phyloP scores from a whole-genome alignment of 2,888 invertebrate genomes.

The Brenthis daphne region DNA sequence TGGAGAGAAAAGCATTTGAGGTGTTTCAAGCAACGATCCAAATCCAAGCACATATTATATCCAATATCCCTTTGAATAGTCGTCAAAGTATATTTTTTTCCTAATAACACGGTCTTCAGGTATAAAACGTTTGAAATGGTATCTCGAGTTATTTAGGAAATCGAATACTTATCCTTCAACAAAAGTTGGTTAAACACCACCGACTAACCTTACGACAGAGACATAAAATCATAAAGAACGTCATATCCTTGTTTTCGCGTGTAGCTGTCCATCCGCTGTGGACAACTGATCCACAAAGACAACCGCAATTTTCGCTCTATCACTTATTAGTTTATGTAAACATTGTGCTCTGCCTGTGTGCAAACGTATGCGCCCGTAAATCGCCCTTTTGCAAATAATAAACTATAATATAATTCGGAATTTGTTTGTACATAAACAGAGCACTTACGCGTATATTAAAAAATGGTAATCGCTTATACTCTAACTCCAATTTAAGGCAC shows the following conservation, averaged over 20 bases:
- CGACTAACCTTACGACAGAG: not conserved
- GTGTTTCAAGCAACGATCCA: not conserved
- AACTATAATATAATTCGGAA: not conserved
- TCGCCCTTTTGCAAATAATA: slow-evolving; percentile 22
- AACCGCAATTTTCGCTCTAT: slow-evolving; percentile 28
- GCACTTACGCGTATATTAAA: too few species aligned
- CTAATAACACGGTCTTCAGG: not conserved
- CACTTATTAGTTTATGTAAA: slow-evolving; percentile 9
- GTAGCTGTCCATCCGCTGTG: not conserved
- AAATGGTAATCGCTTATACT: too few species aligned
- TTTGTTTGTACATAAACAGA: slow-evolving; percentile 28
- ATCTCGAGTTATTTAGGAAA: slow-evolving; percentile 1
- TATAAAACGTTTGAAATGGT: not conserved
- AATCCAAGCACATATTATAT: not conserved
- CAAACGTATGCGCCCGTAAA: slow-evolving; percentile 28
- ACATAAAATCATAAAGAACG: not conserved
- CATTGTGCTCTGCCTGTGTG: slow-evolving; percentile 22
- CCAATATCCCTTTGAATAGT: not conserved
- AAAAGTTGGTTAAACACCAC: not conserved
- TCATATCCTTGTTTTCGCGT: not conserved
- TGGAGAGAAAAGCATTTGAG: not conserved
- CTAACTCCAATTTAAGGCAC: slow-evolving; percentile 19
- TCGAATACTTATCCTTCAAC: not conserved
- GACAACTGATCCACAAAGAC: slow-evolving; percentile 11
- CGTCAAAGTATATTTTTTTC: too few species aligned